Evolutionary conservation across 2,888 invertebrate genomes (phyloP).

Genomic region (Drosophila prolongata): DNA sequence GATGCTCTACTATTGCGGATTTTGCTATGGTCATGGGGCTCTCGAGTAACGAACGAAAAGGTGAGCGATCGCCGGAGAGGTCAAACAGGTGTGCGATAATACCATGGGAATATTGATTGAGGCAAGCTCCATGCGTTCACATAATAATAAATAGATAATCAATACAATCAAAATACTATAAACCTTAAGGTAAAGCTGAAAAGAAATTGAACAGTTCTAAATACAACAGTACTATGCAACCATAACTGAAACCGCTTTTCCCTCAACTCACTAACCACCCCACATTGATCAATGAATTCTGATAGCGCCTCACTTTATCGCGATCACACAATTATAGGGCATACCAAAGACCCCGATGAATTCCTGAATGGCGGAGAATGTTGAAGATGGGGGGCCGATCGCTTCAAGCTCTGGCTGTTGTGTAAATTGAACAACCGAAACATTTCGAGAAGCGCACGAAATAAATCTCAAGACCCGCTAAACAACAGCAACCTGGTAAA

Average conservation of each 20-base stretch:
- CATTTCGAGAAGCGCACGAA: conserved; percentile 55
- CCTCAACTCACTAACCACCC: neutral
- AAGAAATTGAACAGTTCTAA: no score
- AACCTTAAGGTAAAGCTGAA: no score
- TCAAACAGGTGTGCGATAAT: conserved; percentile 2
- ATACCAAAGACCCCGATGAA: neutral
- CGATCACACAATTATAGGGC: conserved; percentile 3
- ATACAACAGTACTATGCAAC: no score
- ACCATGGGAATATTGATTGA: neutral
- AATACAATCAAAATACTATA: neutral
- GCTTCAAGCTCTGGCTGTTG: conserved; percentile 13
- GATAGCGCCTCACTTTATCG: conserved; percentile 2
- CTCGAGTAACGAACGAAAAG: neutral
- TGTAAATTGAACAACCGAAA: conserved; percentile 55
- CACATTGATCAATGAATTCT: conserved; percentile 9
- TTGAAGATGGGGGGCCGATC: neutral
- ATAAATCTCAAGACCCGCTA: conserved; percentile 61
- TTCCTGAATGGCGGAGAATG: conserved; percentile 7
- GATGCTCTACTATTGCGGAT: conserved; percentile 27
- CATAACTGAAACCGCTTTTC: neutral
- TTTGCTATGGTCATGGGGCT: neutral
- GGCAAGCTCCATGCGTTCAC: neutral
- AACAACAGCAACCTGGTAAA: conserved; percentile 11
- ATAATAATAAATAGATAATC: neutral
- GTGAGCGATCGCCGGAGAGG: conserved; percentile 2